These are phyloP conservation scores for Takifugu bimaculatus DNA, from an alignment of 2,113 vertebrate genomes.

Conservation along the genomic window DNA sequence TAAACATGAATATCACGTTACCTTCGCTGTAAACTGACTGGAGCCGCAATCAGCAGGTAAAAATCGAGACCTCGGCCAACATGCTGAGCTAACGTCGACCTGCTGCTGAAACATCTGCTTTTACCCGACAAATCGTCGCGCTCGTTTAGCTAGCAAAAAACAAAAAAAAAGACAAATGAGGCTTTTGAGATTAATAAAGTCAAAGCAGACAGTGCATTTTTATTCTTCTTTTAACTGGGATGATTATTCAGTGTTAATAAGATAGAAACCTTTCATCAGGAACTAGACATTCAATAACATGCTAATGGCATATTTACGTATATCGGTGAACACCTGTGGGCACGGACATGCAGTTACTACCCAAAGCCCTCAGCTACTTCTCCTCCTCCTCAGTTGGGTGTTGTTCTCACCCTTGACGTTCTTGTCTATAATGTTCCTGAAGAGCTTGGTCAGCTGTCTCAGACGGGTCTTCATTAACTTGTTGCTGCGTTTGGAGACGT, in stretches of 20 bases:
- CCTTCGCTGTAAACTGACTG: too few relatives aligned
- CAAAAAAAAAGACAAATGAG: too few relatives aligned
- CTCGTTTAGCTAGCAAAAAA: too few relatives aligned
- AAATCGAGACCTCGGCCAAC: too few relatives aligned
- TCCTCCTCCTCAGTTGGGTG: slow-evolving; percentile 3
- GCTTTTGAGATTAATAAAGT: too few relatives aligned
- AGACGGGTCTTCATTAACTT: slow-evolving; percentile 75
- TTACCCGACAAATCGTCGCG: too few relatives aligned
- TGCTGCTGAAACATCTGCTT: too few relatives aligned
- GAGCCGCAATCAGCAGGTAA: too few relatives aligned
- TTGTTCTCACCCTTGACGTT: slow-evolving; percentile 58
- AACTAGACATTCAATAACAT: slow-evolving; percentile 34
- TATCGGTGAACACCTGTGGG: slow-evolving; percentile 18
- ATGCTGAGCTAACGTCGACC: too few relatives aligned
- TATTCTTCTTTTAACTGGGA: neutral
- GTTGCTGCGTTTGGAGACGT: slow-evolving; percentile 79
- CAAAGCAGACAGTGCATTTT: neutral
- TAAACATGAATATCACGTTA: too few relatives aligned
- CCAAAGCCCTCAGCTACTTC: neutral
- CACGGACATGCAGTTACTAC: slow-evolving; percentile 47
- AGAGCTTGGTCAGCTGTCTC: slow-evolving; percentile 77
- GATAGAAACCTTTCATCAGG: neutral
- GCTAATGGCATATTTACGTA: slow-evolving; percentile 15
- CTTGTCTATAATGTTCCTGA: slow-evolving; percentile 79
- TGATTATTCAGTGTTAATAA: neutral